phyloP scores from a whole-genome alignment of 1,140 invertebrate genomes.

The Meloidogyne exigua region DNA sequence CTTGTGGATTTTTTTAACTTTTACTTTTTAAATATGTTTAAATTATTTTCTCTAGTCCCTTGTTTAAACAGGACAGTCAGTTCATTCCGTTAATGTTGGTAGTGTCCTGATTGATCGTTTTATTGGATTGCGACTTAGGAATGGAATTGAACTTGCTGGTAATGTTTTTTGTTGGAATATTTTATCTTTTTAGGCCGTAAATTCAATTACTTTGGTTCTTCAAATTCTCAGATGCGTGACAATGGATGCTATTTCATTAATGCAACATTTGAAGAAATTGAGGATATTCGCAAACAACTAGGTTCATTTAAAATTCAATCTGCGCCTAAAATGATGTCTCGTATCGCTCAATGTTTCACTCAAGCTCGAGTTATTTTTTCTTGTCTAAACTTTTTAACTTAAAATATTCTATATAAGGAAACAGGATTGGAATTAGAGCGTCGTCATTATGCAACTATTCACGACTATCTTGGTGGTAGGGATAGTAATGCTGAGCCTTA shows the following conservation, averaged over 20 bases:
- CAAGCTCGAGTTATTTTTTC: slow-evolving; percentile 38
- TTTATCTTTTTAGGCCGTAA: slow-evolving; percentile 30
- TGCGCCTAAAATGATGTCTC: slow-evolving; percentile 54
- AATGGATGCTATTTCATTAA: slow-evolving; percentile 54
- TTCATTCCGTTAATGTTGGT: slow-evolving; percentile 34
- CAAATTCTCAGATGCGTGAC: slow-evolving; percentile 53
- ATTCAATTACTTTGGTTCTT: slow-evolving; percentile 54
- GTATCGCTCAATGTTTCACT: slow-evolving; percentile 53
- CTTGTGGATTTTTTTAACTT: background rate
- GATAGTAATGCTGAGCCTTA: slow-evolving; percentile 43
- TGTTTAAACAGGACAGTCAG: slow-evolving; percentile 5
- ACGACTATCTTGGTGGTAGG: slow-evolving; percentile 37
- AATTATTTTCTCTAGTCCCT: too few species aligned
- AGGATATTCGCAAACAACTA: slow-evolving; percentile 36
- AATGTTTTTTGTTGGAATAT: background rate
- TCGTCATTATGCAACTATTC: slow-evolving; percentile 17
- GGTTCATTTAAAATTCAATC: slow-evolving; percentile 46
- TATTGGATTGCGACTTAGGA: slow-evolving; percentile 30
- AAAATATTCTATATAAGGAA: slow-evolving; percentile 32
- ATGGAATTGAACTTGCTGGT: slow-evolving; percentile 34
- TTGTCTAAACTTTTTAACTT: slow-evolving; percentile 4
- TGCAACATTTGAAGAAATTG: slow-evolving; percentile 38
- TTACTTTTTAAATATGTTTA: background rate
- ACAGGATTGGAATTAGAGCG: slow-evolving; percentile 39
- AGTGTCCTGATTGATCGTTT: slow-evolving; percentile 32